Conservation (phyloP, 2,113 vertebrate genomes). For the Rhipidura dahli region DNA sequence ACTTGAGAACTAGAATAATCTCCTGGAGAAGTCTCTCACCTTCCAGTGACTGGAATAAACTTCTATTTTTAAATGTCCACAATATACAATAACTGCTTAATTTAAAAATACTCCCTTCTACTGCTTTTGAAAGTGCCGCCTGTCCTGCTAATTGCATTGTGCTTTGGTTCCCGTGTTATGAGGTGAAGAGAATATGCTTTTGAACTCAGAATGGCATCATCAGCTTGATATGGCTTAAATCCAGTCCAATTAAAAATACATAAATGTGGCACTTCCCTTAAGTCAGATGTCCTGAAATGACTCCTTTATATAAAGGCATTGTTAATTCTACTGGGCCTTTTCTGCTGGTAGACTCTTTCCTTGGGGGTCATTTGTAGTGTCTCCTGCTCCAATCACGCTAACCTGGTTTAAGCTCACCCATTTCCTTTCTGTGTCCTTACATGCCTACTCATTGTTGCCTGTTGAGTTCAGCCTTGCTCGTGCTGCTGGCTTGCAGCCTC, state of each 20-base stretch:
- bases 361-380: background rate
- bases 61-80: background rate
- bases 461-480: background rate
- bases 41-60: background rate
- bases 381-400: background rate
- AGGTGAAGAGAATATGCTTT: background rate
- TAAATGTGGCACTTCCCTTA: constrained; percentile 14
- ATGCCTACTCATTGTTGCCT: background rate
- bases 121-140: background rate
- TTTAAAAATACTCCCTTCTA: background rate
- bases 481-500: background rate
- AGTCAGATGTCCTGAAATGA: constrained; percentile 22
- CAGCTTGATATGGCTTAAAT: constrained; percentile 22
- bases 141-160: background rate
- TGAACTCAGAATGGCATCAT: background rate
- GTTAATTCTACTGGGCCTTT: background rate
- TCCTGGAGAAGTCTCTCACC: background rate
- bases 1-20: background rate
- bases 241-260: constrained; percentile 41
- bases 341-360: background rate
- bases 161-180: background rate
- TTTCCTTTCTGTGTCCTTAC: background rate
- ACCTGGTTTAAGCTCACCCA: background rate
- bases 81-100: background rate
- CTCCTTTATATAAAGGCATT: background rate